Percentiles rank a stretch among this genome's conserved stretches.
Conservation (phyloP, 2,113 vertebrate genomes). For the Nerophis lumbriciformis region DNA sequence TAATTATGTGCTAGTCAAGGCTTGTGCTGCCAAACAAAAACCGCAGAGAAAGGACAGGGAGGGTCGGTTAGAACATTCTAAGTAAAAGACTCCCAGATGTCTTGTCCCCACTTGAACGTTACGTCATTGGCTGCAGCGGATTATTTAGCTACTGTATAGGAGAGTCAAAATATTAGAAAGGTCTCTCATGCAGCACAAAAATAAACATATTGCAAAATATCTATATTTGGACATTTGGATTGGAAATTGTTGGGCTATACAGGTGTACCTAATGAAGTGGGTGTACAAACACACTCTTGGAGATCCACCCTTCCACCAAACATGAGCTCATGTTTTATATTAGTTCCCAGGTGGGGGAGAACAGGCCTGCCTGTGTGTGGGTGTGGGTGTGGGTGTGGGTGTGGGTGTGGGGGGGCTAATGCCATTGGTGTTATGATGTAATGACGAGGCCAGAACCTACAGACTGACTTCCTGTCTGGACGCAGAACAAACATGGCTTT, state of each 20-base stretch:
- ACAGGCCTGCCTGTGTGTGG: slow-evolving; percentile 43
- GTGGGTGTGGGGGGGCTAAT: slow-evolving; percentile 10
- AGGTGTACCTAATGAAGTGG: background rate
- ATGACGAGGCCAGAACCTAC: slow-evolving; percentile 33
- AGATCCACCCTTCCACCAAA: slow-evolving; percentile 56
- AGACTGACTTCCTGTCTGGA: slow-evolving; percentile 56
- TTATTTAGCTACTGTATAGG: too few relatives aligned
- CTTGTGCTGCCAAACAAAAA: too few relatives aligned
- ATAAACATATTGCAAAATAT: too few relatives aligned
- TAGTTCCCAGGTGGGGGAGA: slow-evolving; percentile 32
- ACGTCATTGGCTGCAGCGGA: too few relatives aligned
- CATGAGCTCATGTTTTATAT: slow-evolving; percentile 65
- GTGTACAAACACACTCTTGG: slow-evolving; percentile 35
- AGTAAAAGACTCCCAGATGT: too few relatives aligned
- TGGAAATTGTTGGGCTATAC: background rate
- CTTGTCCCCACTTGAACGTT: too few relatives aligned
- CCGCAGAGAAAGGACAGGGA: too few relatives aligned
- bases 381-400: slow-evolving; percentile 31
- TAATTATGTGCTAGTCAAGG: too few relatives aligned
- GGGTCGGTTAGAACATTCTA: too few relatives aligned
- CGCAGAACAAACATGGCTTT: slow-evolving; percentile 51
- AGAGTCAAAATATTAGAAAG: too few relatives aligned
- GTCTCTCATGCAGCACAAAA: too few relatives aligned
- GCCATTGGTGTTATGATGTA: slow-evolving; percentile 40
- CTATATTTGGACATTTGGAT: background rate